Percentiles rank a stretch among this genome's conserved stretches.
These are phyloP conservation scores for Peromyscus polionotus DNA, from an alignment of 2,113 vertebrate genomes.

Conservation along the genomic window DNA sequence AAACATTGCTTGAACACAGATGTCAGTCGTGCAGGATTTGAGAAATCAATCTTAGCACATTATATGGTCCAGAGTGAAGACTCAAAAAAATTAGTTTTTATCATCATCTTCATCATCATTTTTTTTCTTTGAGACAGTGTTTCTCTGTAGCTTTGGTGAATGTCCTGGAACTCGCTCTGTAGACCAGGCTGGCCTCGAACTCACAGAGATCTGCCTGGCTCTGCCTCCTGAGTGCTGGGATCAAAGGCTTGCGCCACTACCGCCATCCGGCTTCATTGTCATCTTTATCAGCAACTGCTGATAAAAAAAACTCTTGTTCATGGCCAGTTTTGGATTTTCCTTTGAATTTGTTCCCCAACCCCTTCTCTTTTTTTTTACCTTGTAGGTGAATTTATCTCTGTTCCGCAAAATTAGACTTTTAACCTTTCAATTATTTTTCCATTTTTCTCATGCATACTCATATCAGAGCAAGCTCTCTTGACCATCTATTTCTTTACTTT, in stretches of 20 bases:
- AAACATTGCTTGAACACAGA: neutral
- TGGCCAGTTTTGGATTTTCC: neutral
- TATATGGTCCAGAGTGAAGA: neutral
- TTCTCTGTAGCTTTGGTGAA: too few species aligned
- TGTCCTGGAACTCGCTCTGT: too few species aligned
- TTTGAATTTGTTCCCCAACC: neutral
- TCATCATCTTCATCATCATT: neutral
- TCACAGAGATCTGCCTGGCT: too few species aligned
- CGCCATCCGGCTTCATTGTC: neutral
- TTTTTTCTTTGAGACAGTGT: too few species aligned
- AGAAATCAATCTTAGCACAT: constrained; percentile 28
- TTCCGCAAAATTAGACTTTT: neutral
- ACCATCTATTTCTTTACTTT: neutral
- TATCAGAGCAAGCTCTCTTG: constrained; percentile 16
- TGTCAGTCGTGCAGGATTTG: neutral
- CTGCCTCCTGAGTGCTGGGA: too few species aligned
- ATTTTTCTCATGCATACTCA: neutral
- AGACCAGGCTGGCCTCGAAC: too few species aligned
- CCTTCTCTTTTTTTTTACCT: neutral
- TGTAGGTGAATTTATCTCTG: constrained; percentile 30
- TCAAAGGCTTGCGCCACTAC: too few species aligned
- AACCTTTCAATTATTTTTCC: constrained; percentile 19
- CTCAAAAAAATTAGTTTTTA: neutral
- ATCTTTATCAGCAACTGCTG: neutral
- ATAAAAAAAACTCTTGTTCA: neutral